Conservation (phyloP, 2,888 invertebrate genomes). For the Notocelia uddmanniana region DNA sequence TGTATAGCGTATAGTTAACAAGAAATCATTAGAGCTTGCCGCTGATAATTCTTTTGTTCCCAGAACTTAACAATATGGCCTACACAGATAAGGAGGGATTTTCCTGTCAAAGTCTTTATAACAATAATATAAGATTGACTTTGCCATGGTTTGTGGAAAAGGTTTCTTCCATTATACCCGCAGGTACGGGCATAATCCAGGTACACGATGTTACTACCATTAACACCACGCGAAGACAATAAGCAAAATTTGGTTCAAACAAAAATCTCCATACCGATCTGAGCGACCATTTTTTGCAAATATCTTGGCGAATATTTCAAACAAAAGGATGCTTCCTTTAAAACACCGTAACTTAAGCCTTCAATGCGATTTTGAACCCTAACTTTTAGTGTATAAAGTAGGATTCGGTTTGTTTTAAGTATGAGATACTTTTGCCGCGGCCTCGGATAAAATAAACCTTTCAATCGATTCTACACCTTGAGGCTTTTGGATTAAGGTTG, state of each 20-base stretch:
- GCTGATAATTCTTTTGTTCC: constrained; percentile 8
- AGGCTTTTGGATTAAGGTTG: not conserved
- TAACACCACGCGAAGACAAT: constrained; percentile 22
- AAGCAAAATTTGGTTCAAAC: constrained; percentile 15
- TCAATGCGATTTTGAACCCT: not conserved
- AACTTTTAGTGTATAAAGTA: not conserved
- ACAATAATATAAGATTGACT: no score
- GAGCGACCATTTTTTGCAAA: constrained; percentile 35
- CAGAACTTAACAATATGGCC: not conserved
- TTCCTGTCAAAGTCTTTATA: no score
- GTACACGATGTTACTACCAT: not conserved
- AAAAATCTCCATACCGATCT: constrained; percentile 36
- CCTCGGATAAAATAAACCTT: constrained; percentile 2
- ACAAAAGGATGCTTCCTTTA: constrained; percentile 55
- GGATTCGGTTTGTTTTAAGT: not conserved
- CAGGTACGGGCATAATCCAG: no score
- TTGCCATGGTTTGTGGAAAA: no score
- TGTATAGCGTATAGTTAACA: not conserved
- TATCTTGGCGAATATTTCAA: constrained; percentile 56
- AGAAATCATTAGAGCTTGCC: not conserved
- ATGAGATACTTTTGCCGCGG: constrained; percentile 16
- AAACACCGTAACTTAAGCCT: constrained; percentile 6
- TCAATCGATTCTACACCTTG: constrained; percentile 9
- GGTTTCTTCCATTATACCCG: not conserved
- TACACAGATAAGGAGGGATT: no score